A percentile compares a stretch with the other conserved stretches of the same genome.
Conservation (phyloP, 2,797 vertebrate species). For the Numenius phaeopus region DNA sequence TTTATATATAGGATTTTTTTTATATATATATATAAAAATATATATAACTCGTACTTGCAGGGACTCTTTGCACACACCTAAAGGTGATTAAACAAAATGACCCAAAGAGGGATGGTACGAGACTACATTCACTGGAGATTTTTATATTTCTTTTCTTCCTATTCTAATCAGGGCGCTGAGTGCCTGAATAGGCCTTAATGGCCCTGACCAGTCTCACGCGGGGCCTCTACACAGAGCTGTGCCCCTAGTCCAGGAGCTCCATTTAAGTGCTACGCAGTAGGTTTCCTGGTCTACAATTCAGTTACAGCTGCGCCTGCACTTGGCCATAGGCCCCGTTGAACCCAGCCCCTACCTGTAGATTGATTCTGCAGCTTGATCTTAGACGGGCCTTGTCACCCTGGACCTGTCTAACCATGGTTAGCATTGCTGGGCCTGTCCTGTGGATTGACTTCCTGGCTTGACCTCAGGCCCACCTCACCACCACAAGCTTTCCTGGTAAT, state of each 20-base stretch:
- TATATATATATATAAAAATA: too few relatives aligned
- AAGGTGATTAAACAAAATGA: not conserved
- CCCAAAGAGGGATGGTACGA: not conserved
- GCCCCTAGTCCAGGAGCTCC: not conserved
- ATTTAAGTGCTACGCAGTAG: not conserved
- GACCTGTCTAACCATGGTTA: not conserved
- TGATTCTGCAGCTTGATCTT: not conserved
- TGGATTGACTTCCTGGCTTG: not conserved
- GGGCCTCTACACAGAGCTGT: not conserved
- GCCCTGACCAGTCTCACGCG: not conserved
- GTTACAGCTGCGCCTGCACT: not conserved
- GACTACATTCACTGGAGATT: not conserved
- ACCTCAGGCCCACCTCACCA: not conserved
- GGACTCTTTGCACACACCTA: not conserved
- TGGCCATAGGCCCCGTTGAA: not conserved
- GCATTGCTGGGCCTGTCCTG: not conserved
- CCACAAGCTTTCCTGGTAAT: not conserved
- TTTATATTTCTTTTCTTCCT: not conserved
- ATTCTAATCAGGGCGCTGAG: not conserved
- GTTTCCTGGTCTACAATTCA: not conserved
- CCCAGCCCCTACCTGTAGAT: too few relatives aligned
- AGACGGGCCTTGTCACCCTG: not conserved
- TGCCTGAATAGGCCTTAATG: not conserved
- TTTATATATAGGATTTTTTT: not conserved
- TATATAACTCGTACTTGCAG: not conserved